These are phyloP conservation scores for Hypotaenidia okinawae DNA, from an alignment of 2,797 vertebrate genomes.

Conservation along the genomic window DNA sequence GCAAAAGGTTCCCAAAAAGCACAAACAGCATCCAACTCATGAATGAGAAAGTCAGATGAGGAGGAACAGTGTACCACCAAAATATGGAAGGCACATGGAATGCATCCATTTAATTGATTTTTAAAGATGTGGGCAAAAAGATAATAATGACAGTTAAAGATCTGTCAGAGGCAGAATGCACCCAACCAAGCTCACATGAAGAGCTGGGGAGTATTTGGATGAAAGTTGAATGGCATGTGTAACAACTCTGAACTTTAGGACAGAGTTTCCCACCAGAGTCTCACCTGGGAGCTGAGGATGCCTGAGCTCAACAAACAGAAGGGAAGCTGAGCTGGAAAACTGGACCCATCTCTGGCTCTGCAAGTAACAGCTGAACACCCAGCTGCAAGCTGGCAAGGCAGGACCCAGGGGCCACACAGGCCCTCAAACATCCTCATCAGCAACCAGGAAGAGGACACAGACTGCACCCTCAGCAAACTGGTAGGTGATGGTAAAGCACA, in stretches of 20 bases:
- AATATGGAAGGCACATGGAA: not conserved
- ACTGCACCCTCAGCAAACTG: no score
- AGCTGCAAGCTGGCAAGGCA: no score
- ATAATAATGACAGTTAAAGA: not conserved
- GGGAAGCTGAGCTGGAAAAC: not conserved
- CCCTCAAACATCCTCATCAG: no score
- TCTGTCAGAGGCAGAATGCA: not conserved
- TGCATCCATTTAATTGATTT: not conserved
- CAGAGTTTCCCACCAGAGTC: not conserved
- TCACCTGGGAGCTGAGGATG: not conserved
- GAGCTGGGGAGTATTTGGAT: not conserved
- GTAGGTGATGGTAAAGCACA: no score
- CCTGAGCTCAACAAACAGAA: not conserved
- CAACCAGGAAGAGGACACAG: no score
- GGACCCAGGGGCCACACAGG: no score
- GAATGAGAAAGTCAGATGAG: not conserved
- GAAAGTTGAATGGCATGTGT: accelerated
- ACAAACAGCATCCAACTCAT: not conserved
- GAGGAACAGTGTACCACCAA: not conserved
- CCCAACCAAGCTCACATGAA: not conserved
- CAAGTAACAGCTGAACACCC: no score
- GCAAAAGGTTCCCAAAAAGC: not conserved
- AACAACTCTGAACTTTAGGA: not conserved
- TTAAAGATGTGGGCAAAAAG: not conserved
- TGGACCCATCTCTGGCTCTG: no score